Evolutionary conservation across 2,888 invertebrate genomes (phyloP), one percentile per base, ranked within the genome.

Genomic region (Drosophila rellima): DNA sequence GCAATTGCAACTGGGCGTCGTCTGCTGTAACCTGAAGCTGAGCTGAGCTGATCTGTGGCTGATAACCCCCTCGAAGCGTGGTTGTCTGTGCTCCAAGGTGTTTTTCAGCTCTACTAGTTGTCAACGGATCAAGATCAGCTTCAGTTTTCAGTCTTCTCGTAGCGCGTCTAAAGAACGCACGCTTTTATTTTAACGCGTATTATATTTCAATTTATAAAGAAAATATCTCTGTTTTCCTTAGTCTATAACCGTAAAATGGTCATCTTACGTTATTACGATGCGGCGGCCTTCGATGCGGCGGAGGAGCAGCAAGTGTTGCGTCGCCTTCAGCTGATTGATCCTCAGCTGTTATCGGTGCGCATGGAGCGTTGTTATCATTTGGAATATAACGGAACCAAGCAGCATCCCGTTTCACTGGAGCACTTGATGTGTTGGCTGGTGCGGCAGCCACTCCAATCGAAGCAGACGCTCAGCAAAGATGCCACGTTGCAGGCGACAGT

Each of bases 361-460:
- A 78, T 92, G 74, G 98, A 98, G 93, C 93, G 95, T 73, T 97
- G 97, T 93, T 97, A 95, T 92, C 96, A 97, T 91, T 94, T 97
- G 65, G 96, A 96, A 91, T 92, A 82, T 3, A 78, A 56, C 23
- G 18, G n/a, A 7, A 26, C 26, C 11, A 15, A 37, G 7, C 3
- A 70, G 13, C 74, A 94, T 23, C 91, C 87, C 18, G 93, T 93
- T 65, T 92, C 93, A 37, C 92, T 93, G 65, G 93, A 94, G 35
- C 93, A 94, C 68, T 94, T 95, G 64, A 90, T 97, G 56, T 94
- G 95, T 89, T 98, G 98, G 98, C 94, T 98, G 7, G 93, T 98
- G 2, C 94, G 95, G 79, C 95, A 96, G 39, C 95, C 95, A 0
- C 94, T 96, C 48, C 73, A 74, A 18, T 93, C 95, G 67, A 94